A percentile compares a stretch with the other conserved stretches of the same genome.
Conservation (phyloP, 1,140 invertebrate species). For the Tetraneura akinire region DNA sequence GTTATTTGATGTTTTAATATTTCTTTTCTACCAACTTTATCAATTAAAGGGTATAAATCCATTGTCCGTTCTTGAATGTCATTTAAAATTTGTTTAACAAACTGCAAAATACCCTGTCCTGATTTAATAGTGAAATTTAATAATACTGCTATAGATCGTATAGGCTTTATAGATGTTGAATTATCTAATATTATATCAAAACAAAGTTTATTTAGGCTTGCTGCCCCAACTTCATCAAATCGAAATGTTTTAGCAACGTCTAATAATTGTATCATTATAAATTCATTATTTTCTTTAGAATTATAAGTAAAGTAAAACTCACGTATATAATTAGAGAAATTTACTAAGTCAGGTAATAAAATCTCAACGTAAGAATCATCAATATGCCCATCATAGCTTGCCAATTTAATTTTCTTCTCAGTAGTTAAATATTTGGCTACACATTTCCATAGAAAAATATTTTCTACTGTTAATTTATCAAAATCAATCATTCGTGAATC, state of each 20-base stretch:
- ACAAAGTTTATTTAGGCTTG: slow-evolving; percentile 28
- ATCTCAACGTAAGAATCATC: slow-evolving; percentile 24
- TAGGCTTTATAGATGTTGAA: not conserved
- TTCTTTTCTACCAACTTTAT: slow-evolving; percentile 14
- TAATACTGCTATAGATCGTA: slow-evolving; percentile 12
- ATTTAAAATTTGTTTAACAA: slow-evolving; percentile 27
- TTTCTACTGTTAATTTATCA: slow-evolving; percentile 17
- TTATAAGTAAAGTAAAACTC: slow-evolving; percentile 13
- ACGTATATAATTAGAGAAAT: slow-evolving; percentile 38
- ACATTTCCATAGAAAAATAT: slow-evolving; percentile 45
- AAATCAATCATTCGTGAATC: slow-evolving; percentile 24
- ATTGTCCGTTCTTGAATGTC: slow-evolving; percentile 21
- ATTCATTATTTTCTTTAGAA: slow-evolving; percentile 27
- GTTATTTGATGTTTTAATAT: not conserved
- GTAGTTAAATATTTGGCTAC: slow-evolving; percentile 31
- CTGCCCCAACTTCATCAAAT: slow-evolving; percentile 15
- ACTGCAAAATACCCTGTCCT: slow-evolving; percentile 8
- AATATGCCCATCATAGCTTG: not conserved
- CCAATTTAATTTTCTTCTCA: slow-evolving; percentile 35
- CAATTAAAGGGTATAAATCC: slow-evolving; percentile 1
- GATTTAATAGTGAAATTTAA: slow-evolving; percentile 18
- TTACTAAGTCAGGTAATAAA: slow-evolving; percentile 34
- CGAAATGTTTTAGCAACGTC: slow-evolving; percentile 15
- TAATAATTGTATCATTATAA: slow-evolving; percentile 37
- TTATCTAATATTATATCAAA: slow-evolving; percentile 41